Conservation (phyloP, 2,888 invertebrate species). For the Melieria omissa region DNA sequence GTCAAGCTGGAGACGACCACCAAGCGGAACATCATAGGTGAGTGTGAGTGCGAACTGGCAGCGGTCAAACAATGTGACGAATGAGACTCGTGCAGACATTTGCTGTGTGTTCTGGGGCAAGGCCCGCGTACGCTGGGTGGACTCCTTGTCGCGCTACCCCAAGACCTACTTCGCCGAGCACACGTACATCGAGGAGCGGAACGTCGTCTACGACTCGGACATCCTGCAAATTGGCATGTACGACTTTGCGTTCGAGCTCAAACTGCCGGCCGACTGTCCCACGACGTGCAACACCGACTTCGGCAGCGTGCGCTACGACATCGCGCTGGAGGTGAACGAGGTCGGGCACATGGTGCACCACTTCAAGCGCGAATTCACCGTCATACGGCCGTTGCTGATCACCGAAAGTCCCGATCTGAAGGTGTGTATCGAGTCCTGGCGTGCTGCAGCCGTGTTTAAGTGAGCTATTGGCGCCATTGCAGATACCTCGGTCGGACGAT, state of each 20-base stretch:
- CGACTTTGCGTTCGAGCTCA: slow-evolving; percentile 44
- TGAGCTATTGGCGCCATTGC: too few species aligned
- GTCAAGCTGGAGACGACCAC: background rate
- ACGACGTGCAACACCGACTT: slow-evolving; percentile 73
- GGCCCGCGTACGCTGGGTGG: slow-evolving; percentile 53
- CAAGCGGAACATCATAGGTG: too few species aligned
- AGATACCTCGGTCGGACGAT: slow-evolving; percentile 12
- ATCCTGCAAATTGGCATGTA: slow-evolving; percentile 39
- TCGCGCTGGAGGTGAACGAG: slow-evolving; percentile 69
- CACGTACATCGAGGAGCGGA: slow-evolving; percentile 40
- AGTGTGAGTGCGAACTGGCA: too few species aligned
- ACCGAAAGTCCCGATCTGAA: too few species aligned
- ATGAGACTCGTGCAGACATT: slow-evolving; percentile 1
- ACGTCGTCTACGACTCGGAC: slow-evolving; percentile 33
- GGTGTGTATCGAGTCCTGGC: too few species aligned
- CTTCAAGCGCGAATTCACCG: slow-evolving; percentile 70
- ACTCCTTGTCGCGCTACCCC: slow-evolving; percentile 33
- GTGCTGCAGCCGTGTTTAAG: too few species aligned
- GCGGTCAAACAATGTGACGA: too few species aligned
- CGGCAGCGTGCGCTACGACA: slow-evolving; percentile 79
- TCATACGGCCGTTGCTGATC: slow-evolving; percentile 65
- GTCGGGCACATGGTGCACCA: background rate
- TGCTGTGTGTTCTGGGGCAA: slow-evolving; percentile 50
- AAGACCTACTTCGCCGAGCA: slow-evolving; percentile 37
- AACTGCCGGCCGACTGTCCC: slow-evolving; percentile 44